Conservation (phyloP, 2,888 invertebrate genomes). For the Eupithecia exiguata region DNA sequence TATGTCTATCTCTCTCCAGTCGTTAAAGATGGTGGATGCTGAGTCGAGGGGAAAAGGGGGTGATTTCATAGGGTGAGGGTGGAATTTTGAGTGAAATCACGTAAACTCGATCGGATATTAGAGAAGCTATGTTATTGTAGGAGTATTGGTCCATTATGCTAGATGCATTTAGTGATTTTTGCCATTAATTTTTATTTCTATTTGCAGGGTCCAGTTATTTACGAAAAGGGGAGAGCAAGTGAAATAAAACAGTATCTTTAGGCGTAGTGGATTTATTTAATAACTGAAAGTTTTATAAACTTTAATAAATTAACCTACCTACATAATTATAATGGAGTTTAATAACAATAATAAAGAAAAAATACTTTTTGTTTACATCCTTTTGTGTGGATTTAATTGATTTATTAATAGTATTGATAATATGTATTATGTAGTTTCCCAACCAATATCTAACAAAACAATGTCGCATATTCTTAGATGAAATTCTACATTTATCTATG, state of each 20-base stretch:
- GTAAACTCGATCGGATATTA: conserved; percentile 60
- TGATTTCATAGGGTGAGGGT: conserved; percentile 70
- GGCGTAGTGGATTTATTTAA: not conserved
- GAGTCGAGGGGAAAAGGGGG: conserved; percentile 57
- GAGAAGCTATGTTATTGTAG: conserved; percentile 52
- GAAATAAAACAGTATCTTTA: conserved; percentile 2
- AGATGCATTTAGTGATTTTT: conserved; percentile 18
- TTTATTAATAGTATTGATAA: too few relatives aligned
- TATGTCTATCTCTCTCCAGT: conserved; percentile 49
- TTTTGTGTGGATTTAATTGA: not conserved
- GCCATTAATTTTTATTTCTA: conserved; percentile 7
- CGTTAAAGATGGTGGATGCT: conserved; percentile 78
- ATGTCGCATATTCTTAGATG: too few relatives aligned
- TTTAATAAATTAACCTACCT: not conserved
- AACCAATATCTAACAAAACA: too few relatives aligned
- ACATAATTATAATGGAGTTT: not conserved
- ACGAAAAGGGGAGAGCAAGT: not conserved
- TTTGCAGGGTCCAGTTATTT: conserved; percentile 1
- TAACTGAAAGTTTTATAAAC: not conserved
- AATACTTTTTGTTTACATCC: not conserved
- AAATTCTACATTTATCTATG: too few relatives aligned
- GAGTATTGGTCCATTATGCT: conserved; percentile 10
- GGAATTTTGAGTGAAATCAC: conserved; percentile 64
- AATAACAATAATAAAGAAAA: not conserved
- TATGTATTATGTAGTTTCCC: too few relatives aligned